A percentile compares a stretch with the other conserved stretches of the same genome.
Evolutionary conservation across 2,888 invertebrate genomes (phyloP).

Genomic region (Athalia cordata): DNA sequence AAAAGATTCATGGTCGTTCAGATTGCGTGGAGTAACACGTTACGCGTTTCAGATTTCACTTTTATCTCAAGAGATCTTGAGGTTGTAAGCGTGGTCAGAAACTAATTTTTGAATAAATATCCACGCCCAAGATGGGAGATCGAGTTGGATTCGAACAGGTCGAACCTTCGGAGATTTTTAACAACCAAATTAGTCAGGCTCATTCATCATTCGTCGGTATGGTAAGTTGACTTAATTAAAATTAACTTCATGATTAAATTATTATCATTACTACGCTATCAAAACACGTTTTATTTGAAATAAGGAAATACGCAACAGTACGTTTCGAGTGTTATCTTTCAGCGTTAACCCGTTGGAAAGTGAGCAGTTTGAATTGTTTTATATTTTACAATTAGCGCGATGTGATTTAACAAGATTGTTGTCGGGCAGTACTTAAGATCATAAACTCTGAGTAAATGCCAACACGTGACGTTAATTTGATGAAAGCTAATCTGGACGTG

Average conservation of each 20-base stretch:
- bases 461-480: constrained; percentile 28
- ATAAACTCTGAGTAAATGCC: constrained; percentile 6
- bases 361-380: background rate
- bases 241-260: background rate
- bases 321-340: background rate
- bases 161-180: background rate
- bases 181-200: constrained; percentile 7
- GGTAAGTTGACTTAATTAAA: constrained; percentile 10
- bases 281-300: background rate
- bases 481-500: constrained; percentile 30
- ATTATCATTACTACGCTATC: background rate
- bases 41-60: constrained; percentile 40
- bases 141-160: background rate
- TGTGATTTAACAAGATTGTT: constrained; percentile 22
- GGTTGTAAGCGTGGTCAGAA: constrained; percentile 14
- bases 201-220: background rate
- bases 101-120: constrained; percentile 13
- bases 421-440: background rate
- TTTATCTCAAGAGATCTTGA: constrained; percentile 29
- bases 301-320: background rate
- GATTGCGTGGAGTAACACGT: constrained; percentile 14
- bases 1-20: constrained; percentile 25
- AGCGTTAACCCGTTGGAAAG: background rate
- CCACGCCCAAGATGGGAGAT: background rate
- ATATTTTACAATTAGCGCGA: background rate